A percentile compares a stretch with the other conserved stretches of the same genome.
These are phyloP conservation scores for Xestia rhomboidea DNA, from an alignment of 2,888 invertebrate genomes.

Conservation along the genomic window DNA sequence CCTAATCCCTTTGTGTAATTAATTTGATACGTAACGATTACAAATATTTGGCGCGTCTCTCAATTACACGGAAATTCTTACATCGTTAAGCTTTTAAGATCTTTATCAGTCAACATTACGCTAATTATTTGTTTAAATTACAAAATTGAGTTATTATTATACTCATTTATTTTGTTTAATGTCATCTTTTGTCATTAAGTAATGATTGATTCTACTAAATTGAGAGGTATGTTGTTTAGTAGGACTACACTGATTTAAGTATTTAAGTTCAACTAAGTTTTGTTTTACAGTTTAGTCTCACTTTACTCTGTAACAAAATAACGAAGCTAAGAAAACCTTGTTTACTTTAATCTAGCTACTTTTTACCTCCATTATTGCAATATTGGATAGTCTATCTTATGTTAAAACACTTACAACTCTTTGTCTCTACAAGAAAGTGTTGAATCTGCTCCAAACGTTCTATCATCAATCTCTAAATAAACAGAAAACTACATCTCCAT, in stretches of 20 bases:
- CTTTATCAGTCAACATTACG: conserved; percentile 52
- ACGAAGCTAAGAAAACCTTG: background rate
- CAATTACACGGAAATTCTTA: conserved; percentile 48
- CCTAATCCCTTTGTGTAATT: conserved; percentile 33
- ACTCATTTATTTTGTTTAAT: conserved; percentile 30
- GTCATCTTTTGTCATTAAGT: conserved; percentile 25
- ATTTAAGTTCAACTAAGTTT: background rate
- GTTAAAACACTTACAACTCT: background rate
- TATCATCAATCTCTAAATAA: conserved; percentile 7
- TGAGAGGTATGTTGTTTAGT: background rate
- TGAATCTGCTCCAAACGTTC: background rate
- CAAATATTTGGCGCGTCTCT: conserved; percentile 45
- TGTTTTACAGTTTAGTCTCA: background rate
- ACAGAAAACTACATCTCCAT: conserved; percentile 2
- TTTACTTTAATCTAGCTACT: background rate
- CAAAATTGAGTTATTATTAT: conserved; percentile 31
- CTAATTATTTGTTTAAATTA: conserved; percentile 49
- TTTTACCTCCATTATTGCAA: background rate
- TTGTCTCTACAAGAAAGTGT: background rate
- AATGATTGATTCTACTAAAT: conserved; percentile 11
- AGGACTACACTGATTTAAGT: background rate
- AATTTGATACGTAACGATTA: conserved; percentile 40
- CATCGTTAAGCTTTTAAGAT: conserved; percentile 52
- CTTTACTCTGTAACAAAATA: background rate
- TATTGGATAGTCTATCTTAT: background rate